Base-by-base conservation (phyloP, 2,797 vertebrate genomes). In the Bovichtus diacanthus region DNA sequence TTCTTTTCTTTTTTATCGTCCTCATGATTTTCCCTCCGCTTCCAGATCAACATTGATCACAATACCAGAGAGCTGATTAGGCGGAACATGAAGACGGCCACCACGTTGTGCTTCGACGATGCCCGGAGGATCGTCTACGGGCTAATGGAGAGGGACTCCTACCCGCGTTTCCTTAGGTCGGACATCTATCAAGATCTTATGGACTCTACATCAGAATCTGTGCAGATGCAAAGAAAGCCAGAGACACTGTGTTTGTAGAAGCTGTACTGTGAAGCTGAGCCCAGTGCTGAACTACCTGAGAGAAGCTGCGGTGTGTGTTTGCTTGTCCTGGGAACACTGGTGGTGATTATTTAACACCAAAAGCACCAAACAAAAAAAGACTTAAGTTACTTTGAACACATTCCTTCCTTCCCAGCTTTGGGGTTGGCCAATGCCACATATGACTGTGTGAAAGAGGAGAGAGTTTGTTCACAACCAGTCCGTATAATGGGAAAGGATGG, bases 21-120 rank as follows among this genome's bases (percentile, higher is more conserved):
- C 13, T 70, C 13, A 82, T 82, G 18, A 15, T 50, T 16, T 60
- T 31, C 66, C 4, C 50, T 78, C 44, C 65, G 51, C 70, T 92
- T 94, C 55, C 94, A 98, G 96, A 96, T 97, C 82, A 98, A 97
- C 87, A 97, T 96, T 65, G 96, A 97, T 89, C 97, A 95, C 76
- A 93, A 94, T 55, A 96, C 87, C 0, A 95, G 96, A 82, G 96
- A 96, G 59, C 19, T 74, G 1, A 94, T 96, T 89, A 80, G 84
- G 67, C 82, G 76, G 58, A 96, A 95, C 60, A 87, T 97, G 49
- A 92, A 93, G 84, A 75, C 94, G 11, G 94, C 96, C 38, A 95
- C 93, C 9, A 43, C 75, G 3, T 64, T 78, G 1, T 97, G 96
- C 78, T 98, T 97, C 23, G 93, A 96, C 29, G 96, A 96, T 50